Evolutionary conservation across 2,113 vertebrate species (phyloP), one percentile per base, ranked within the genome.

Genomic region (Tinamus guttatus): DNA sequence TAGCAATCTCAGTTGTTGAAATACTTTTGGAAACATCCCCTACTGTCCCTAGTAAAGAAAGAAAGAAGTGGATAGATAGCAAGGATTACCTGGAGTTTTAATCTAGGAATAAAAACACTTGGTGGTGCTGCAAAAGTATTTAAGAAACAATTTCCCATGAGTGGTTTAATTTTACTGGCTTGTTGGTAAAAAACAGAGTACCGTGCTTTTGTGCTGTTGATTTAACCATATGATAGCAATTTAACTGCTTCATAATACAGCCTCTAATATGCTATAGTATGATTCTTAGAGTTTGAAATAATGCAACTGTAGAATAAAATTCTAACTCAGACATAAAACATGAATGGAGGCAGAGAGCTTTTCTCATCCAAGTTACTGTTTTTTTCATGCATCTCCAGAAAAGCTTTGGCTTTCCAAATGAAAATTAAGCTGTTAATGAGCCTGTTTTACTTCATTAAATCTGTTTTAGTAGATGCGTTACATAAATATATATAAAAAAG

Each of bases 281-380:
- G 52, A 54, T 30, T 59, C 54, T 93, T 64, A 83, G 77, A 92
- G 56, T 56, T n/a, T 96, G 74, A 93, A 87, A 89, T 21, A 63
- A 95, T 71, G 19, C 79, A 74, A 13, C 85, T 95, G n/a, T 87
- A 38, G 45, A 87, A 85, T 85, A 91, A 92, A 96, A 82, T 77
- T 85, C 10, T 87, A 73, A 80, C 45, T 70, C 40, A 63, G 51
- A 52, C 75, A 93, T 93, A 80, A 94, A 96, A 85, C 8, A 71
- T 87, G 81, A 89, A 74, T 67, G 67, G 59, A 89, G 32, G 27
- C 27, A 91, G 67, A 83, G 24, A 85, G 36, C 8, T 81, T 82
- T 80, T 89, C 58, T 80, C 47, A 16, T 47, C 45, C 32, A 34
- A 51, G 14, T 70, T 47, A 34, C 43, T 85, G 27, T 87, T 95